Evolutionary conservation across 2,888 invertebrate species (phyloP), one percentile per base, ranked within the genome.

Genomic region (Autographa pulchrina): DNA sequence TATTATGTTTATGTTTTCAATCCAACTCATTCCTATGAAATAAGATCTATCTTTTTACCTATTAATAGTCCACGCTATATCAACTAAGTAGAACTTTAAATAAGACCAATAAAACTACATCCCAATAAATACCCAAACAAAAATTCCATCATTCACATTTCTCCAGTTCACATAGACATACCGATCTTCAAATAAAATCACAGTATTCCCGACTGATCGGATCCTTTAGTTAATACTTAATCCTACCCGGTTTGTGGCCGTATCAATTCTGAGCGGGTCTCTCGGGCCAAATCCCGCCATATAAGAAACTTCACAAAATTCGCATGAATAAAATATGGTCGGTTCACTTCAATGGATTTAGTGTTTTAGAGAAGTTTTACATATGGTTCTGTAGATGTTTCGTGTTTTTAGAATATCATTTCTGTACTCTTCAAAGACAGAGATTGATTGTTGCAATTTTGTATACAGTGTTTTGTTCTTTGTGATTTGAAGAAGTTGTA

Each of bases 251-350:
- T 70, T 32, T 52, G 64, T 56, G 70, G 66, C 25, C 38, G 56
- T 62, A 75, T 75, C 72, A 61, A 69, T 61, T 67, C 62, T 65
- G 77, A 75, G 68, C 62, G 38, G 13, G 25, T 70, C 75, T 70
- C 72, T 1, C 8, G 62, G 70, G 73, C 62, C 73, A 71, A 62
- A 64, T 78, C 67, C 62, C 73, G 68, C 68, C 70, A 54, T 56
- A 62, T 59, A 68, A 72, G 70, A 62, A 62, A 54, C 38, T 35
- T 32, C n/a, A 60, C 65, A 52, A 56, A n/a, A 48, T 71, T 48
- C 38, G 75, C 66, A 83, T 81, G 81, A 81, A 81, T 81, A 70
- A 81, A 72, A 83, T 66, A 81, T 83, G 48, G 8, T 11, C 61
- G 0, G 43, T 56, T 74, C 78, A 70, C 71, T 65, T 20, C 41